These are phyloP conservation scores for Clarias laeviceps DNA, from an alignment of 2,797 vertebrate genomes.

Conservation along the genomic window DNA sequence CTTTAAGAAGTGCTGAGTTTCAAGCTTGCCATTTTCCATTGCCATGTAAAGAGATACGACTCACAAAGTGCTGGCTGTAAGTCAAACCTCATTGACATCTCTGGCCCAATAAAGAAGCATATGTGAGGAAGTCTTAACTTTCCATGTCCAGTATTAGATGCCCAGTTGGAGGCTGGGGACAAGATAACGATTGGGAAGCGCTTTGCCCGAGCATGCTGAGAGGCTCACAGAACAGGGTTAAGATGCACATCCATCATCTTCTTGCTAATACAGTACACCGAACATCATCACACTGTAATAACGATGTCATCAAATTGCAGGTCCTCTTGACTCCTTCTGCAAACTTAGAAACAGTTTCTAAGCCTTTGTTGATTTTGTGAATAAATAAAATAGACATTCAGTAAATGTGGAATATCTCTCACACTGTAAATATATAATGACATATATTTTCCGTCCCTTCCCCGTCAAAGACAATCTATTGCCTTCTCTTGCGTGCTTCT, in stretches of 20 bases:
- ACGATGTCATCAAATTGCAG: constrained; percentile 7
- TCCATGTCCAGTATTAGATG: constrained; percentile 58
- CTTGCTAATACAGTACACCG: constrained; percentile 32
- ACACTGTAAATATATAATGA: background rate
- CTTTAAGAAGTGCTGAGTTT: constrained; percentile 52
- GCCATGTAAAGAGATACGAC: constrained; percentile 32
- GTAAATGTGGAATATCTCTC: background rate
- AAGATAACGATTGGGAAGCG: constrained; percentile 63
- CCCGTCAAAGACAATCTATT: background rate
- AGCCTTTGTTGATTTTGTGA: constrained; percentile 12
- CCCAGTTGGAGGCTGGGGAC: constrained; percentile 63
- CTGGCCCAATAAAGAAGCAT: constrained; percentile 62
- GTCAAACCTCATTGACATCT: constrained; percentile 57
- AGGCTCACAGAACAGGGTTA: constrained; percentile 52
- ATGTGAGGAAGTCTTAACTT: constrained; percentile 60
- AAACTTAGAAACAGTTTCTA: background rate
- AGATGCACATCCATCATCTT: constrained; percentile 54
- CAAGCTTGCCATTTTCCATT: constrained; percentile 18
- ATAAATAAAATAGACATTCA: constrained; percentile 22
- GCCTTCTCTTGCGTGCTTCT: constrained; percentile 31
- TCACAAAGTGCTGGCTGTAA: constrained; percentile 53
- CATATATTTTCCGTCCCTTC: constrained; percentile 13
- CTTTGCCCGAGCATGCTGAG: constrained; percentile 56
- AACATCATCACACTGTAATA: constrained; percentile 24
- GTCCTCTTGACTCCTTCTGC: background rate